A percentile compares a stretch with the other conserved stretches of the same genome.
Conservation (phyloP, 2,797 vertebrate genomes). For the Chelon auratus region DNA sequence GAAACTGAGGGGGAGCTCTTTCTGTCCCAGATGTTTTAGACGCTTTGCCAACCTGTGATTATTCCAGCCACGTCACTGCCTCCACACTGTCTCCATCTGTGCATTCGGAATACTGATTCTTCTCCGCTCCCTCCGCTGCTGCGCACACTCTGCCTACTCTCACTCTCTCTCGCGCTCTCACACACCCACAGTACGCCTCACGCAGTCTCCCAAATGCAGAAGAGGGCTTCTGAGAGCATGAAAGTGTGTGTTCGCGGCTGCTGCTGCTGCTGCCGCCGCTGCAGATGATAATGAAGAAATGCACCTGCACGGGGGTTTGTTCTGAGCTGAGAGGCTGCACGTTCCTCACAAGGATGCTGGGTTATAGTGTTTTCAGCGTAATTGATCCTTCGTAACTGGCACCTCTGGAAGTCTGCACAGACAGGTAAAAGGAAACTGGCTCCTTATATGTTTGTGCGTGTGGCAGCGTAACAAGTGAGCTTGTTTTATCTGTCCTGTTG, state of each 20-base stretch:
- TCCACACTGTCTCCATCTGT: slow-evolving; percentile 81
- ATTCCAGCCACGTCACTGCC: slow-evolving; percentile 81
- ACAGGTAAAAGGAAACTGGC: slow-evolving; percentile 75
- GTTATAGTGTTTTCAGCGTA: slow-evolving; percentile 55
- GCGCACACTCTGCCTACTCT: slow-evolving; percentile 75
- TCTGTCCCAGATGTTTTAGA: slow-evolving; percentile 78
- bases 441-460: slow-evolving; percentile 36
- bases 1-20: slow-evolving; percentile 52
- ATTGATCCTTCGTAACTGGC: slow-evolving; percentile 66
- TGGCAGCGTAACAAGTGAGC: slow-evolving; percentile 63
- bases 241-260: slow-evolving; percentile 33
- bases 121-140: slow-evolving; percentile 71
- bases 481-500: slow-evolving; percentile 29
- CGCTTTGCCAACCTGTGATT: slow-evolving; percentile 82
- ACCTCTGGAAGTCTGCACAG: slow-evolving; percentile 66
- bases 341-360: slow-evolving; percentile 59
- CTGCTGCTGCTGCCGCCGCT: not conserved
- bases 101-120: slow-evolving; percentile 84
- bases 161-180: slow-evolving; percentile 63
- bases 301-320: slow-evolving; percentile 63
- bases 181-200: slow-evolving; percentile 72
- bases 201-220: slow-evolving; percentile 69
- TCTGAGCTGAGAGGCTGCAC: slow-evolving; percentile 52
- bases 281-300: slow-evolving; percentile 41
- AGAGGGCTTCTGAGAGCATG: slow-evolving; percentile 58